Conservation (phyloP, 1,140 invertebrate species). For the Latrodectus geometricus region DNA sequence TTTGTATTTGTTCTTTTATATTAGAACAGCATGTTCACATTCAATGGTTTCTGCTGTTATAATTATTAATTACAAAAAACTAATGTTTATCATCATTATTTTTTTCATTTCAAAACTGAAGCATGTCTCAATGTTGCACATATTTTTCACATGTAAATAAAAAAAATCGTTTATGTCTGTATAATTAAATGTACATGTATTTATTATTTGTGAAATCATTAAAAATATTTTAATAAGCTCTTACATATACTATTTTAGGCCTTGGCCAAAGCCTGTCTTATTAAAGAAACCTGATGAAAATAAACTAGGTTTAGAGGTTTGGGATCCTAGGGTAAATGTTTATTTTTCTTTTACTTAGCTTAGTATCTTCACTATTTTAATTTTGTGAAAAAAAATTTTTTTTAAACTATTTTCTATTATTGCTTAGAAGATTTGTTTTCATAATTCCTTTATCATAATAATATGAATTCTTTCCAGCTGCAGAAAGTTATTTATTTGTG, state of each 20-base stretch:
- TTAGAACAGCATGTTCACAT: too few relatives aligned
- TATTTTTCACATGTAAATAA: not conserved
- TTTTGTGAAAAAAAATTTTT: not conserved
- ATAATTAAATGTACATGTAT: not conserved
- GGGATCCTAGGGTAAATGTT: conserved; percentile 87
- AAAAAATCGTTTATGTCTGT: not conserved
- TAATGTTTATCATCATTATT: not conserved
- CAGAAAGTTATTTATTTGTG: too few relatives aligned
- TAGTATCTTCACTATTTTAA: conserved; percentile 45
- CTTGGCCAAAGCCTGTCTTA: conserved; percentile 97
- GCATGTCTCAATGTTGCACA: not conserved
- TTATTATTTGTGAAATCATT: too few relatives aligned
- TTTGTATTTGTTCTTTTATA: too few relatives aligned
- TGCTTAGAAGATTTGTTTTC: not conserved
- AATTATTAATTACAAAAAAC: too few relatives aligned
- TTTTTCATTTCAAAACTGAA: not conserved
- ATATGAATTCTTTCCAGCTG: not conserved
- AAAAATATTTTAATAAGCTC: not conserved
- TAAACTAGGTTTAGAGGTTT: conserved; percentile 90
- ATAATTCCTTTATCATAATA: not conserved
- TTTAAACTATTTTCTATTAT: not conserved
- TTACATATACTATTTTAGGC: conserved; percentile 70
- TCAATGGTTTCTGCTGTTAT: too few relatives aligned
- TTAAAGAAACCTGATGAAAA: conserved; percentile 87
- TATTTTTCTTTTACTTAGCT: conserved; percentile 33